Conservation (phyloP, 2,113 vertebrate genomes). For the Silurus asotus region DNA sequence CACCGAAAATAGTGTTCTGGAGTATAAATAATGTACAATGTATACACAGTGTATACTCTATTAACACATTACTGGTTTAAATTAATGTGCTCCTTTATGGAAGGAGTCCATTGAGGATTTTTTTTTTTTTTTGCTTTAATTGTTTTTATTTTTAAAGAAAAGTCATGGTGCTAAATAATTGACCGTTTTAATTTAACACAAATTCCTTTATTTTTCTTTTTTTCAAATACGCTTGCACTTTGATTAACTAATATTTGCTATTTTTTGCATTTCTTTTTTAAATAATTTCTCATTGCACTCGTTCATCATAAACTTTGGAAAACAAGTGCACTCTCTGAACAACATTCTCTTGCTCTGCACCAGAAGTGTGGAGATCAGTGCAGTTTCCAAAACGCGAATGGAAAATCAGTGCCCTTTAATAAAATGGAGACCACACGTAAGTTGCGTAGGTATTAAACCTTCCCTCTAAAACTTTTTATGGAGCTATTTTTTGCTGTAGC, state of each 20-base stretch:
- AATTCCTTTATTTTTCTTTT: not conserved
- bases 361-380: conserved; percentile 55
- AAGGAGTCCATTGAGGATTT: not conserved
- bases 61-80: not conserved
- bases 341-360: conserved; percentile 15
- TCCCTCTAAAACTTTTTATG: conserved; percentile 79
- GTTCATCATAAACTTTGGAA: too few species aligned
- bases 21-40: not conserved
- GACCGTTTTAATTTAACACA: not conserved
- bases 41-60: not conserved
- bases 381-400: conserved; percentile 73
- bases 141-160: not conserved
- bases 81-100: not conserved
- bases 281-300: not conserved
- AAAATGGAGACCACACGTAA: conserved; percentile 77
- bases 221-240: not conserved
- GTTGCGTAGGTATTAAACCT: conserved; percentile 72
- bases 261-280: not conserved
- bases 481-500: conserved; percentile 76
- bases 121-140: not conserved
- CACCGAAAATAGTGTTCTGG: not conserved
- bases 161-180: not conserved
- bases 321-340: not conserved
- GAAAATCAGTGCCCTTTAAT: conserved; percentile 75
- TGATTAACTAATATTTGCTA: not conserved